These are phyloP conservation scores for Ailuropoda melanoleuca DNA, from an alignment of 2,113 vertebrate genomes.

Conservation along the genomic window DNA sequence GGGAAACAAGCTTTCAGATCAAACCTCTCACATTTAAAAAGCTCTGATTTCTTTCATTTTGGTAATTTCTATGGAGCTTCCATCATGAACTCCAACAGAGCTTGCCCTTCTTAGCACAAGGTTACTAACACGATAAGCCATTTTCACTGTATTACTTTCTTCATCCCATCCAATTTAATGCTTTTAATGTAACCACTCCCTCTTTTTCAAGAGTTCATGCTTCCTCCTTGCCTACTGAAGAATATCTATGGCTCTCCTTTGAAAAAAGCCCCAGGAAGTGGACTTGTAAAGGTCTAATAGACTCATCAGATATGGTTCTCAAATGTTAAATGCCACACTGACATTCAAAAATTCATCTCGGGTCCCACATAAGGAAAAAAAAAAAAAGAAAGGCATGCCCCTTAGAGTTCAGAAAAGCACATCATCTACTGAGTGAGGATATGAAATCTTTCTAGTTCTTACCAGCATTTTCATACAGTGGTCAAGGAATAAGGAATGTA, in stretches of 20 bases:
- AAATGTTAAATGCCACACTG: conserved; percentile 40
- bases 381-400: not conserved
- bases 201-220: not conserved
- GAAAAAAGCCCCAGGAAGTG: not conserved
- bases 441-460: not conserved
- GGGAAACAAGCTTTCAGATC: conserved; percentile 18
- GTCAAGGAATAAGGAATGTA: not conserved
- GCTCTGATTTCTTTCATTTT: not conserved
- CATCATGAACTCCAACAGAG: not conserved
- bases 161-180: not conserved
- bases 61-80: not conserved
- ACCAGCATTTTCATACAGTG: not conserved
- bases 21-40: not conserved
- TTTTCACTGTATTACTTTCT: not conserved
- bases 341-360: conserved; percentile 22
- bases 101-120: not conserved
- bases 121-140: not conserved
- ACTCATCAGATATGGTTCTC: not conserved
- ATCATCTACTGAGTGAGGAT: not conserved
- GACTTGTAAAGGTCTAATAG: conserved; percentile 52
- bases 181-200: not conserved
- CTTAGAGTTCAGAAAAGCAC: conserved; percentile 39
- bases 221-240: not conserved
- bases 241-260: not conserved
- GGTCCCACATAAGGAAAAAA: not conserved